phyloP scores from a whole-genome alignment of 2,113 vertebrate genomes.

The Tapirus terrestris region DNA sequence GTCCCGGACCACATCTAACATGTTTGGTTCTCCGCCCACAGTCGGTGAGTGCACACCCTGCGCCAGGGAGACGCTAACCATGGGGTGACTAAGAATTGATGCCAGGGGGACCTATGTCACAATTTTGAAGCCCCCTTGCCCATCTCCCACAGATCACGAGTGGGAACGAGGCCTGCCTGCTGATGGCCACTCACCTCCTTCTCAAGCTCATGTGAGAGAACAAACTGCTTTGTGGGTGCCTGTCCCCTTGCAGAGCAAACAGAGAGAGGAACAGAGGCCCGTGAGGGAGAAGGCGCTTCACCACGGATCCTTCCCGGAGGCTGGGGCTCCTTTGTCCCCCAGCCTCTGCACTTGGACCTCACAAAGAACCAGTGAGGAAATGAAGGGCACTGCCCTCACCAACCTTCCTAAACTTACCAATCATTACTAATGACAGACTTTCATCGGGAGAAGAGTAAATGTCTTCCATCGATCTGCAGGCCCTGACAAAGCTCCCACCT shows the following conservation, averaged over 20 bases:
- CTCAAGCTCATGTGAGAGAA: neutral
- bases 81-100: no score
- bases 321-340: neutral
- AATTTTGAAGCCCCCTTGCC: neutral
- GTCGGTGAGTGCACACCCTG: neutral
- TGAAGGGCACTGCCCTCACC: accelerated
- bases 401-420: neutral
- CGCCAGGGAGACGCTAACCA: neutral
- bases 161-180: no score
- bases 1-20: neutral
- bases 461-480: neutral
- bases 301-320: accelerated
- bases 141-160: accelerated
- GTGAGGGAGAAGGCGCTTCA: neutral
- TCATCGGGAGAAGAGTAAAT: neutral
- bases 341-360: neutral
- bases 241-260: no score
- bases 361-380: neutral
- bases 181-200: accelerated
- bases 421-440: neutral
- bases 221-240: accelerated
- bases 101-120: neutral
- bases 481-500: neutral
- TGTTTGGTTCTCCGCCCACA: neutral
- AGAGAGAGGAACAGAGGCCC: neutral